Evolutionary conservation across 2,113 vertebrate genomes (phyloP).

Genomic region (Mungos mungo): DNA sequence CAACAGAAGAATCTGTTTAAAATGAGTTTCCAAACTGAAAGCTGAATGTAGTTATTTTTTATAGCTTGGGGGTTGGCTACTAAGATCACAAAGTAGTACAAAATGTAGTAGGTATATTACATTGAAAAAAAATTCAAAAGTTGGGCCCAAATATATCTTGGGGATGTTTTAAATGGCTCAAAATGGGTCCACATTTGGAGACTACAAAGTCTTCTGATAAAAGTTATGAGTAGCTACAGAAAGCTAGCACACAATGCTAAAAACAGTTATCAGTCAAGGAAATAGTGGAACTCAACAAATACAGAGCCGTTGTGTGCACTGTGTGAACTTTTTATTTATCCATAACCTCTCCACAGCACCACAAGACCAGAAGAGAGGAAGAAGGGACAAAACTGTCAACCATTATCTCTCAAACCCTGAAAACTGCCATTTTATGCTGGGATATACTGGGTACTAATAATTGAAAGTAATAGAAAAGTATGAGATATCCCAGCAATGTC

Average conservation of each 20-base stretch:
- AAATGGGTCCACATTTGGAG: neutral
- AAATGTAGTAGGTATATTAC: neutral
- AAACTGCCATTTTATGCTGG: neutral
- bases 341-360: neutral
- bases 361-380: neutral
- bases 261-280: neutral
- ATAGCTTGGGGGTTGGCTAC: neutral
- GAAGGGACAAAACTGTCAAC: neutral
- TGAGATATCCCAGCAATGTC: neutral
- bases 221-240: neutral
- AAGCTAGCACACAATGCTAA: neutral
- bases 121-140: neutral
- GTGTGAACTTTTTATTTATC: neutral
- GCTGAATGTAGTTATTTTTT: neutral
- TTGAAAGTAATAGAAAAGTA: neutral
- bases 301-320: neutral
- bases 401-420: neutral
- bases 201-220: neutral
- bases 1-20: neutral
- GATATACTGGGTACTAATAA: neutral
- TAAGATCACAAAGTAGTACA: neutral
- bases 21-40: neutral
- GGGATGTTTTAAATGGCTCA: neutral
- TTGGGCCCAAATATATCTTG: neutral
- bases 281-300: neutral